Evolutionary conservation across 1,140 invertebrate species (phyloP).

Genomic region (Penaeus japonicus): DNA sequence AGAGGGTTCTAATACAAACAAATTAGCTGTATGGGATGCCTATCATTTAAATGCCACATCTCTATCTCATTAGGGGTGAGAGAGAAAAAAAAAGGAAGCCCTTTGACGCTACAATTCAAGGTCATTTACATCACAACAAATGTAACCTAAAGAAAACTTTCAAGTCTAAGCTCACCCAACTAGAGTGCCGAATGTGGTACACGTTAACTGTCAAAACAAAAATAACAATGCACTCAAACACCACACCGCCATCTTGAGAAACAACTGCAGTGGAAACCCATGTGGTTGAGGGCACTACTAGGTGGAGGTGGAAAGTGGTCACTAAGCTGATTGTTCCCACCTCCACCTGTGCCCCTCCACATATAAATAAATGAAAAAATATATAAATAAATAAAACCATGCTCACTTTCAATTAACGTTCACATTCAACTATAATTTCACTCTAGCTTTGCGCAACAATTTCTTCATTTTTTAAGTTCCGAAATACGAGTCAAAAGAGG

Average conservation of each 20-base stretch:
- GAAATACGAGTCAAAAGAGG: no score
- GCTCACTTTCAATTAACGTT: not conserved
- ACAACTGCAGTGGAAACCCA: not conserved
- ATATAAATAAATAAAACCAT: not conserved
- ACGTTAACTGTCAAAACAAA: not conserved
- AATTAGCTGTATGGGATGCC: no score
- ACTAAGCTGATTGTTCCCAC: conserved; percentile 59
- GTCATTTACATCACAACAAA: not conserved
- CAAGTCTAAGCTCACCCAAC: not conserved
- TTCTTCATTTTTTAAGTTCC: no score
- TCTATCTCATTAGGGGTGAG: no score
- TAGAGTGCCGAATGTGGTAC: not conserved
- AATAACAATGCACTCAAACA: no score
- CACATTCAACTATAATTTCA: no score
- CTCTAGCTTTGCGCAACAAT: no score
- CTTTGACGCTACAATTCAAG: no score
- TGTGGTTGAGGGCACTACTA: conserved; percentile 53
- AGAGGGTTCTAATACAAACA: no score
- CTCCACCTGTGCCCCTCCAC: conserved; percentile 58
- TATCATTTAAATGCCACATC: no score
- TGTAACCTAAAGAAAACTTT: not conserved
- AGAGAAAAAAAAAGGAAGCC: no score
- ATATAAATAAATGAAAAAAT: not conserved
- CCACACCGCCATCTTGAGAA: no score
- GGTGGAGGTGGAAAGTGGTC: conserved; percentile 59